Percentiles rank a stretch among this genome's conserved stretches.
Evolutionary conservation across 30 jellyfish, hydroid and myxozoan genomes (phyloP).

Genomic region (Aurelia aurita): DNA sequence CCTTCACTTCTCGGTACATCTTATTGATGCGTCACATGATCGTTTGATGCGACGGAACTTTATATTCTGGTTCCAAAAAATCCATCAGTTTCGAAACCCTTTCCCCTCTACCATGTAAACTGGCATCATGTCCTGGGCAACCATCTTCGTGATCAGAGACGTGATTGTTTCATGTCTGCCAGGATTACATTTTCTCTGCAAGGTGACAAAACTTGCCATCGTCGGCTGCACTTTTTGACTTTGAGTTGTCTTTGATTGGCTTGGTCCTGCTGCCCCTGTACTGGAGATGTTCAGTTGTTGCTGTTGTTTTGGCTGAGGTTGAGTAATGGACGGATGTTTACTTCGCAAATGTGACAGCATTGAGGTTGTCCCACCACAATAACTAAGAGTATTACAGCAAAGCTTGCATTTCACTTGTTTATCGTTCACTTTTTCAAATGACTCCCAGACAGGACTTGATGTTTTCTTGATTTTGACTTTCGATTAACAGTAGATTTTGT

Average conservation of each 20-base stretch:
- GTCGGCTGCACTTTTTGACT: too few relatives aligned
- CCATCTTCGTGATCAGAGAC: constrained; percentile 43
- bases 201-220: too few relatives aligned
- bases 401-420: constrained; percentile 50
- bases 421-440: constrained; percentile 34
- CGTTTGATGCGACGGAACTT: constrained; percentile 65
- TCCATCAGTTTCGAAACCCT: constrained; percentile 43
- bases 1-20: constrained; percentile 50
- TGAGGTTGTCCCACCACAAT: constrained; percentile 55
- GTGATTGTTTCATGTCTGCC: constrained; percentile 16
- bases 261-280: too few relatives aligned
- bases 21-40: constrained; percentile 41
- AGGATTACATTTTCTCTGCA: too few relatives aligned
- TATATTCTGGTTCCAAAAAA: constrained; percentile 54
- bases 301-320: constrained; percentile 32
- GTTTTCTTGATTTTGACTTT: constrained; percentile 11
- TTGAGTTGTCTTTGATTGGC: too few relatives aligned
- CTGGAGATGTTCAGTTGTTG: too few relatives aligned
- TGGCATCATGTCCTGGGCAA: constrained; percentile 75
- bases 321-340: constrained; percentile 16
- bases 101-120: constrained; percentile 63
- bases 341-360: constrained; percentile 53
- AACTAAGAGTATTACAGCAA: constrained; percentile 31
- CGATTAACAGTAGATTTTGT: too few relatives aligned
- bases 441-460: constrained; percentile 46